Evolutionary conservation across 2,113 vertebrate species (phyloP).

Genomic region (Aix galericulata): DNA sequence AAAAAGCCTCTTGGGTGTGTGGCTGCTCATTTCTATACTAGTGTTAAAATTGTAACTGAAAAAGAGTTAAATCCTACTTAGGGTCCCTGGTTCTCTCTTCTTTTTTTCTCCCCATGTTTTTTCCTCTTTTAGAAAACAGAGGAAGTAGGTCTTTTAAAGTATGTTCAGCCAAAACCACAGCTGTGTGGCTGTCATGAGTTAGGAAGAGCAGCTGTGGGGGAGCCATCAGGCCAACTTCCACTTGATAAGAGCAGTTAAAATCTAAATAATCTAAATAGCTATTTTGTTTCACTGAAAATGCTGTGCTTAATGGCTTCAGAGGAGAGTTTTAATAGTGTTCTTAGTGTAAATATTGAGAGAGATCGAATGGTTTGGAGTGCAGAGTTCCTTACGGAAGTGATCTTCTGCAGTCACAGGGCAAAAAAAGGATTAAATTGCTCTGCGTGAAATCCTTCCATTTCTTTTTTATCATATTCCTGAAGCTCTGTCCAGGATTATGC

Average conservation of each 20-base stretch:
- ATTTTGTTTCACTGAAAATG: neutral
- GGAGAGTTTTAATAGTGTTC: neutral
- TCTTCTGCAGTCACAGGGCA: neutral
- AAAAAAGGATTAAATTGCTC: neutral
- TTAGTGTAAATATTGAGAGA: slow-evolving; percentile 36
- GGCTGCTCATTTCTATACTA: neutral
- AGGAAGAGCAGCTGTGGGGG: neutral
- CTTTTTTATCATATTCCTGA: neutral
- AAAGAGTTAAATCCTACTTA: neutral
- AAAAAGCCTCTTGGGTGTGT: neutral
- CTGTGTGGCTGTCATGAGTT: neutral
- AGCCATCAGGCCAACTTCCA: neutral
- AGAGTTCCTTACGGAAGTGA: neutral
- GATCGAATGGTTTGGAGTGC: neutral
- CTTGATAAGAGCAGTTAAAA: neutral
- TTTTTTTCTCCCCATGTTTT: neutral
- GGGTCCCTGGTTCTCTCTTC: neutral
- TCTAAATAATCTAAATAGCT: neutral
- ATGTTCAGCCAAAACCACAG: neutral
- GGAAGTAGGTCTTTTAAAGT: neutral
- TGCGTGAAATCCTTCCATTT: neutral
- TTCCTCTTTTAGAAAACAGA: neutral
- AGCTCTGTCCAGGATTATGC: neutral
- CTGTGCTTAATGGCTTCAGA: neutral
- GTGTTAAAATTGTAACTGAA: neutral